A percentile compares a stretch with the other conserved stretches of the same genome.
phyloP scores from a whole-genome alignment of 2,888 invertebrate genomes.

The Eucera pruinosa region DNA sequence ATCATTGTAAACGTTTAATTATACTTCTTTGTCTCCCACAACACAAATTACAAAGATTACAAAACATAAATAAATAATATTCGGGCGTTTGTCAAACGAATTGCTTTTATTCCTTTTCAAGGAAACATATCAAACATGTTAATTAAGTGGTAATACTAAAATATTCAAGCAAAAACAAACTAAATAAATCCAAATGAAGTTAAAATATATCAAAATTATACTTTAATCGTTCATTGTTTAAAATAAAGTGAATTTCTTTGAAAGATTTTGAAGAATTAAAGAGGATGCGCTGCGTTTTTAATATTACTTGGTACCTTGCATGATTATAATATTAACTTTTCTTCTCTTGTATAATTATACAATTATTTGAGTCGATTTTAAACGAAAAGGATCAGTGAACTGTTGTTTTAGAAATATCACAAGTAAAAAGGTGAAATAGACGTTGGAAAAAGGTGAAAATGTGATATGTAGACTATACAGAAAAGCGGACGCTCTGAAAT shows the following conservation, averaged over 20 bases:
- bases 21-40: background rate
- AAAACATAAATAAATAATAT: no score
- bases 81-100: no score
- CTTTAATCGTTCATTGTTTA: no score
- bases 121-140: no score
- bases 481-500: slow-evolving; percentile 31
- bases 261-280: background rate
- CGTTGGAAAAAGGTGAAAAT: slow-evolving; percentile 39
- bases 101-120: no score
- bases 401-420: slow-evolving; percentile 13
- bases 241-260: background rate
- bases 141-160: no score
- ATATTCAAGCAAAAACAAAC: no score
- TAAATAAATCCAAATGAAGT: no score
- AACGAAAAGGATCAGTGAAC: slow-evolving; percentile 24
- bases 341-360: background rate
- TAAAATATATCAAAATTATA: no score
- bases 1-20: background rate
- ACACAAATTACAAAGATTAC: background rate
- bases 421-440: slow-evolving; percentile 43
- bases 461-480: slow-evolving; percentile 57
- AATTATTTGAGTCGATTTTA: slow-evolving; percentile 1
- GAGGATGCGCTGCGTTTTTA: slow-evolving; percentile 18
- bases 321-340: slow-evolving; percentile 17
- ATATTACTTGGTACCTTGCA: slow-evolving; percentile 19